Evolutionary conservation across 2,888 invertebrate genomes (phyloP).

Genomic region (Spisula solida): DNA sequence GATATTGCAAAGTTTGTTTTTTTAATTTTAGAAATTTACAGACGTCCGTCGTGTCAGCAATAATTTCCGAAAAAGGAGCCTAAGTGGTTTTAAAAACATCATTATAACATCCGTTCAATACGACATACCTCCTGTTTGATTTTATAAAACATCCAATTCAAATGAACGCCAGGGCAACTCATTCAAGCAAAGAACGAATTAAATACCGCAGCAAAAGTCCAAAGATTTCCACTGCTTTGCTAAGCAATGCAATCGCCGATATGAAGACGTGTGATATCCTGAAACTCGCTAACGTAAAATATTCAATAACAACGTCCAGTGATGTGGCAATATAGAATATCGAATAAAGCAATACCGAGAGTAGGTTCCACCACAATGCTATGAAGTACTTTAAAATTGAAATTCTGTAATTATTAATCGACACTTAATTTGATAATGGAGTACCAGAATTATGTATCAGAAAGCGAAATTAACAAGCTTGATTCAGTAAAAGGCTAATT

Average conservation of each 20-base stretch:
- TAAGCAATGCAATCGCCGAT: not conserved
- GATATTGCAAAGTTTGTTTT: too few relatives aligned
- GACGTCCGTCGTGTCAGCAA: too few relatives aligned
- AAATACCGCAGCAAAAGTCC: not conserved
- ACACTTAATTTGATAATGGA: not conserved
- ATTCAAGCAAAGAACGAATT: not conserved
- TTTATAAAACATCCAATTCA: not conserved
- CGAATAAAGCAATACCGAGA: not conserved
- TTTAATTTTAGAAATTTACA: too few relatives aligned
- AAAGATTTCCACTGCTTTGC: not conserved
- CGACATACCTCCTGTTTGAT: not conserved
- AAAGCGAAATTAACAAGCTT: too few relatives aligned
- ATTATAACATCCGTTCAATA: not conserved
- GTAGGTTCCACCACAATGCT: not conserved
- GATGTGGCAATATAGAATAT: not conserved
- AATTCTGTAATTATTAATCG: not conserved
- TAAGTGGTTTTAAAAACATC: not conserved
- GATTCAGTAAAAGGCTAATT: too few relatives aligned
- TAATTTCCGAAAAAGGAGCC: too few relatives aligned
- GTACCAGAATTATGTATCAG: too few relatives aligned
- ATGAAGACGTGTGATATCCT: not conserved
- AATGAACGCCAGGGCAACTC: not conserved
- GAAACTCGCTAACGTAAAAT: not conserved
- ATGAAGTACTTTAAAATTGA: not conserved
- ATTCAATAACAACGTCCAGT: not conserved